These are phyloP conservation scores for Rhyzopertha dominica DNA, from an alignment of 1,140 invertebrate genomes.

Conservation along the genomic window DNA sequence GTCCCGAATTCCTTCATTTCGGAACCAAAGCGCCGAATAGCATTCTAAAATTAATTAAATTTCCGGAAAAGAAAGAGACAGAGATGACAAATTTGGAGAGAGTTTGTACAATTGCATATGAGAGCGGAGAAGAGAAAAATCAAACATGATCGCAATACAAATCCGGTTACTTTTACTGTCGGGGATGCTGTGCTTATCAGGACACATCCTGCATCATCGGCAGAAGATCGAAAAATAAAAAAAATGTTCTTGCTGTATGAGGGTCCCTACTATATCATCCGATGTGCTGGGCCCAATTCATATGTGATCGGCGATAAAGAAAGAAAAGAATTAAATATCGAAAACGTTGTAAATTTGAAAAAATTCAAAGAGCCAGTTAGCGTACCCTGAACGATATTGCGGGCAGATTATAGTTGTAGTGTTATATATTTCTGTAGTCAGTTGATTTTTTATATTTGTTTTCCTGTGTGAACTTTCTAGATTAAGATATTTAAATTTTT, in stretches of 20 bases:
- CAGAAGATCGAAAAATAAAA: conserved; percentile 4
- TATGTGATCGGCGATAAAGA: background rate
- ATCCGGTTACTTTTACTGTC: background rate
- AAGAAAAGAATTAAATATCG: background rate
- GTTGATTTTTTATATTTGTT: no score
- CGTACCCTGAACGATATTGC: no score
- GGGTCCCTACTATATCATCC: conserved; percentile 3
- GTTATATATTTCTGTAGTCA: no score
- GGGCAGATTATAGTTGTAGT: no score
- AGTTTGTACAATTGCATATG: no score
- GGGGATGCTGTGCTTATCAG: conserved; percentile 6
- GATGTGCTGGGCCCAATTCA: conserved; percentile 2
- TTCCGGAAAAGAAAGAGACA: no score
- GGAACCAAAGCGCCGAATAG: background rate
- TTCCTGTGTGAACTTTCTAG: no score
- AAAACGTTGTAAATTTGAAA: no score
- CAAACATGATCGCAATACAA: background rate
- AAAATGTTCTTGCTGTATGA: conserved; percentile 6
- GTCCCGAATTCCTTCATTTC: conserved; percentile 9
- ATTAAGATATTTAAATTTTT: no score
- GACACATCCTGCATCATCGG: conserved; percentile 3
- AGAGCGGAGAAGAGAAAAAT: background rate
- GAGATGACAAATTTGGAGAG: no score
- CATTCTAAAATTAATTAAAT: background rate
- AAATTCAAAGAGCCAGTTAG: no score